Base-by-base conservation (phyloP, 2,113 vertebrate species). In the Bubo bubo region DNA sequence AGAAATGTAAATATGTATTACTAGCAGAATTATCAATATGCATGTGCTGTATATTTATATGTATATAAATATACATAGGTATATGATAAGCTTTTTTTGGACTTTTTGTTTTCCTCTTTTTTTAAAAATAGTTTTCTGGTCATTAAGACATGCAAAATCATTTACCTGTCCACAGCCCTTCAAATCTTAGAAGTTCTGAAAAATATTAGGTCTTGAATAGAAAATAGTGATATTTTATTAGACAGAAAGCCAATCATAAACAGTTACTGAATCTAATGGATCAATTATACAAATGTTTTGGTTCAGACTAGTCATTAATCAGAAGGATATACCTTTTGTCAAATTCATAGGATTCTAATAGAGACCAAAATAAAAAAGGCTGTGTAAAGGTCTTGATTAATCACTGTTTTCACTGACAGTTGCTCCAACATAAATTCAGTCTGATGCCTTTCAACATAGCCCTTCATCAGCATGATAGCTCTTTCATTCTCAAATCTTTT, bases 351-450 rank as follows among this genome's bases (percentile, higher is more conserved):
- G 68, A 94, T 84, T 83, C 68, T 75, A 96, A 92, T 5, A 94
- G 43, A 71, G 67, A 77, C n/a, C 19, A 88, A 93, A 88, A 63
- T n/a, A n/a, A 41, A 67, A 72, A 12, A 35, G 32, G 13, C 7
- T 14, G 26, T 32, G 9, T 64, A 86, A 92, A 23, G 66, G 45
- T 70, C 55, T 83, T 87, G 73, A 95, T 93, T 85, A 73, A 96
- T 95, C 88, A 93, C 73, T 45, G 7, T 60, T 91, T 94, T 35
- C 71, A 95, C 79, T 90, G 75, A 83, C 26, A 87, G 21, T 21
- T 80, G 50, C 63, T 93, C 28, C 77, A 82, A 79, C 68, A 88
- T 59, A 94, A 96, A 95, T 86, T 96, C 68, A 49, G 41, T 45
- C 90, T 32, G 43, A 62, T 94, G 23, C 34, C 58, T 87, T 85